Evolutionary conservation across 2,797 vertebrate species (phyloP).

Genomic region (Eulemur coronatus): DNA sequence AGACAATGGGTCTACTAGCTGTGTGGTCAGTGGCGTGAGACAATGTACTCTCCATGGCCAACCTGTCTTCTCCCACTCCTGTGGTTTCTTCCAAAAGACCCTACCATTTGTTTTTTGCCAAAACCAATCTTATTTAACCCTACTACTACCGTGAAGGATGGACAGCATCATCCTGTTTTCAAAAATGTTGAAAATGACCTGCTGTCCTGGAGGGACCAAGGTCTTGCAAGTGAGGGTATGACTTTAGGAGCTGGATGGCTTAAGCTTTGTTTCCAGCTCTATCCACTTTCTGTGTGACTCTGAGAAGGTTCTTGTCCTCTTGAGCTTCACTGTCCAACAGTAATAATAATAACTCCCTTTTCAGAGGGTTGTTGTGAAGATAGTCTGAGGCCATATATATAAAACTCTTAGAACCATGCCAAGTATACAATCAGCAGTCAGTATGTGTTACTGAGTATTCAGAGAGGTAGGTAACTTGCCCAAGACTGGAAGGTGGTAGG

Average conservation of each 20-base stretch:
- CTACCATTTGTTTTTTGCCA: background rate
- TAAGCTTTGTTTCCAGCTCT: background rate
- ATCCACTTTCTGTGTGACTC: background rate
- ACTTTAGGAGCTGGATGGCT: no score
- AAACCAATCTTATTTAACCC: background rate
- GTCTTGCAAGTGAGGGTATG: background rate
- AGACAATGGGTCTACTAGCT: background rate
- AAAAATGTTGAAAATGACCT: background rate
- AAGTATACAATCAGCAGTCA: background rate
- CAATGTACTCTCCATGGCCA: background rate
- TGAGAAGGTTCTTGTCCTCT: background rate
- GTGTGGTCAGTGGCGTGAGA: background rate
- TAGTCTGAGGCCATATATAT: background rate
- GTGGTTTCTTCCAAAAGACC: background rate
- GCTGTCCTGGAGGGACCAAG: background rate
- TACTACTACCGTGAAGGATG: background rate
- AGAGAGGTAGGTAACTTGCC: background rate
- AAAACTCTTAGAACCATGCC: background rate
- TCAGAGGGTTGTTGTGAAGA: background rate
- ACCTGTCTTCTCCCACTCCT: background rate
- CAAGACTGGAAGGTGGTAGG: background rate
- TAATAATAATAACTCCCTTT: background rate
- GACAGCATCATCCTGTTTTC: no score
- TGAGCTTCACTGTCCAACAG: background rate
- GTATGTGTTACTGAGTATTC: background rate